Evolutionary conservation across 2,113 vertebrate species (phyloP).

Genomic region (Pedetes capensis): DNA sequence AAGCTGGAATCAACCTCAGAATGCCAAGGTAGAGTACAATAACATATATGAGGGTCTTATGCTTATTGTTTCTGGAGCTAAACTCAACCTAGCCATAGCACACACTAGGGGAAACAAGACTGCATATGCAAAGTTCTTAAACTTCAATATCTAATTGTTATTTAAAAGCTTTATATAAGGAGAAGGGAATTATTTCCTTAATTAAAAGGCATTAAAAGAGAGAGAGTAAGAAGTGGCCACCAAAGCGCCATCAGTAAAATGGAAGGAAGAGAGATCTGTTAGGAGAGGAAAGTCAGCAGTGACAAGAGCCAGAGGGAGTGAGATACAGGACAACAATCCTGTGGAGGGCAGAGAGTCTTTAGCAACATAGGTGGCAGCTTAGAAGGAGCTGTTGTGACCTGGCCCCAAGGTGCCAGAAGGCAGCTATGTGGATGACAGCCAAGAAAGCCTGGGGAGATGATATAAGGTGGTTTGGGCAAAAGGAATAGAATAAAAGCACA

Average conservation of each 20-base stretch:
- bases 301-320: background rate
- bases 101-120: background rate
- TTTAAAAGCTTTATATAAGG: background rate
- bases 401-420: background rate
- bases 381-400: background rate
- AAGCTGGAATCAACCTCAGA: background rate
- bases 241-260: background rate
- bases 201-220: background rate
- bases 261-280: background rate
- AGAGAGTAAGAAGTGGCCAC: rapidly evolving
- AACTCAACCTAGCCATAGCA: background rate
- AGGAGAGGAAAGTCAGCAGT: background rate
- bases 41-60: background rate
- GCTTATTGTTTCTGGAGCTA: background rate
- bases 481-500: background rate
- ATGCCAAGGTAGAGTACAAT: background rate
- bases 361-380: background rate
- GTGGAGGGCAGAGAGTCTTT: no score
- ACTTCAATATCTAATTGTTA: background rate
- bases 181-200: background rate
- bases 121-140: background rate
- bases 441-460: background rate
- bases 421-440: background rate
- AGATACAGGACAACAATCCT: rapidly evolving
- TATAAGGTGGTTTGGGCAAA: background rate